These are phyloP conservation scores for Hypomesus transpacificus DNA, from an alignment of 2,113 vertebrate species.

Conservation along the genomic window DNA sequence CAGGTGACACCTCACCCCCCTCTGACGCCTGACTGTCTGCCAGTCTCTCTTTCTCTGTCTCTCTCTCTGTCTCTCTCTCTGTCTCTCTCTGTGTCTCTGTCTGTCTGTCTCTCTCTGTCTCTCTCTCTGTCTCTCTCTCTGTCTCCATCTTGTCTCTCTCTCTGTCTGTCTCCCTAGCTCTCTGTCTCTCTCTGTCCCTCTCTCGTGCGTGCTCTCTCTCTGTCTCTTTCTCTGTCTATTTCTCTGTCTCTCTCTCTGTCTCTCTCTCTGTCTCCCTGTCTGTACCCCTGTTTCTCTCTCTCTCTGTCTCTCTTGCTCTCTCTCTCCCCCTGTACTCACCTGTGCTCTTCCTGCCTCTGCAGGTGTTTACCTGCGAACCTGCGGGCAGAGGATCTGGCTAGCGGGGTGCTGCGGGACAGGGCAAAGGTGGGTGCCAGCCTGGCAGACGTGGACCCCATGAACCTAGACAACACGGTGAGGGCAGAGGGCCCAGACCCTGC, in stretches of 20 bases:
- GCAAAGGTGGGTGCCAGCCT: constrained; percentile 95
- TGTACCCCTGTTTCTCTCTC: not conserved
- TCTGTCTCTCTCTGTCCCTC: not conserved
- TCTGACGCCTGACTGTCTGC: no score
- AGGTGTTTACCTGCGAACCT: constrained; percentile 98
- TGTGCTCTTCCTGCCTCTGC: constrained; percentile 10
- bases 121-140: not conserved
- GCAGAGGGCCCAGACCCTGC: not conserved
- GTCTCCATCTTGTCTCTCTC: not conserved
- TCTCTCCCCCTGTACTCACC: no score
- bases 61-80: not conserved
- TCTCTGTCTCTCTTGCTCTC: not conserved
- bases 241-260: not conserved
- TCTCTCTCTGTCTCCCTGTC: not conserved
- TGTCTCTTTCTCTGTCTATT: not conserved
- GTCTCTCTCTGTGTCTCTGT: no score
- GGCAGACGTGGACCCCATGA: constrained; percentile 98
- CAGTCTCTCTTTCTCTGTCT: no score
- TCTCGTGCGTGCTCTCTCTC: no score
- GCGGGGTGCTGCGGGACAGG: constrained; percentile 89
- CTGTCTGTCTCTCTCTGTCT: not conserved
- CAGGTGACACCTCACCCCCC: constrained; percentile 68
- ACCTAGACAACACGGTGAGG: constrained; percentile 89
- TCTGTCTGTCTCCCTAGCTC: not conserved
- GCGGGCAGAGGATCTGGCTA: constrained; percentile 88